Conservation (phyloP, 2,797 vertebrate genomes). For the Mycteria americana region DNA sequence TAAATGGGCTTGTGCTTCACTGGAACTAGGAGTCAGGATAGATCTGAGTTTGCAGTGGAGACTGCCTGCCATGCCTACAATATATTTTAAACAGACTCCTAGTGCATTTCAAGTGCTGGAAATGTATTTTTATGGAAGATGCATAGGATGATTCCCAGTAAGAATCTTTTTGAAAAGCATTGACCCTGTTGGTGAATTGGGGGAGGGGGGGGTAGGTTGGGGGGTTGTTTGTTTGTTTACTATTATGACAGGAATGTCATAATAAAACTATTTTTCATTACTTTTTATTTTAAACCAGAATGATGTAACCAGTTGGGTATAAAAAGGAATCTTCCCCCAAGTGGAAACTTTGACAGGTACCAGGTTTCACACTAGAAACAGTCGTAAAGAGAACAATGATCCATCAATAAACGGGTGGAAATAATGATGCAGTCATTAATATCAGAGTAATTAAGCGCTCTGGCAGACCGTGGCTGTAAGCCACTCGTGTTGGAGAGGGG, state of each 20-base stretch:
- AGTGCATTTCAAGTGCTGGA: neutral
- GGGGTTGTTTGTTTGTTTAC: neutral
- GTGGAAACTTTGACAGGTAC: neutral
- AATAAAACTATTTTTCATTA: neutral
- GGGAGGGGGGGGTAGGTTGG: neutral
- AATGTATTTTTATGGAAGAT: neutral
- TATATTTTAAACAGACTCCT: neutral
- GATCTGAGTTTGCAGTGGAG: neutral
- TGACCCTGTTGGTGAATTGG: neutral
- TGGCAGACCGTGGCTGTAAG: neutral
- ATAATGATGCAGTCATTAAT: neutral
- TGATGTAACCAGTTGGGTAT: neutral
- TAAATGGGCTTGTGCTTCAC: neutral
- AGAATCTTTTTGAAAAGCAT: neutral
- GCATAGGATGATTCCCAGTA: neutral
- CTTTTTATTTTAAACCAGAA: neutral
- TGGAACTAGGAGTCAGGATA: neutral
- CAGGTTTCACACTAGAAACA: neutral
- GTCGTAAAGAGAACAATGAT: neutral
- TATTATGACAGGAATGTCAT: neutral
- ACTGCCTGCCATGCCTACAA: neutral
- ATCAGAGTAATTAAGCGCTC: neutral
- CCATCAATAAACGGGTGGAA: neutral
- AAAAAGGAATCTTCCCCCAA: neutral
- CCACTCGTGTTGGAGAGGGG: fast-evolving